Conservation (phyloP, 2,797 vertebrate species). For the Pipistrellus pipistrellus region DNA sequence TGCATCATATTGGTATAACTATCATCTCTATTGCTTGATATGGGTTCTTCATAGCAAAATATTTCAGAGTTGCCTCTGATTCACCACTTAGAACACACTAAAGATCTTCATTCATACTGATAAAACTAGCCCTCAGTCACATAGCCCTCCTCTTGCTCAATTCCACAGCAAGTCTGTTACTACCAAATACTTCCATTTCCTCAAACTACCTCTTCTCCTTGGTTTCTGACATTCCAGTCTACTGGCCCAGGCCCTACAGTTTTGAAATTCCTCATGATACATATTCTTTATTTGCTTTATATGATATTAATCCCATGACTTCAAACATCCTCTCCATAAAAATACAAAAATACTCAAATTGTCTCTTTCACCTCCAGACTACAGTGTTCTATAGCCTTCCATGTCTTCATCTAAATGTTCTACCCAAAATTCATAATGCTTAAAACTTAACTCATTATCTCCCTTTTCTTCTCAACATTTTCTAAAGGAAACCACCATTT, state of each 20-base stretch:
- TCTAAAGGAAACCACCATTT: neutral
- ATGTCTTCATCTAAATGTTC: neutral
- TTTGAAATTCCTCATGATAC: neutral
- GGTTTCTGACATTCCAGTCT: neutral
- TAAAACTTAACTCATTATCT: neutral
- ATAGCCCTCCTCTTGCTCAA: neutral
- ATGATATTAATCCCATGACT: neutral
- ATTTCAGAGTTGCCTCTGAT: slow-evolving; percentile 37
- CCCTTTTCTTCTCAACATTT: no score
- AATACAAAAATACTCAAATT: neutral
- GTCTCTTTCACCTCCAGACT: neutral
- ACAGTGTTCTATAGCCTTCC: neutral
- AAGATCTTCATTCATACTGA: neutral
- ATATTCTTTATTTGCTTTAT: neutral
- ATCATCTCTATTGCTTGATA: neutral
- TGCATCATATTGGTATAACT: neutral
- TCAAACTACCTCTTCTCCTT: neutral
- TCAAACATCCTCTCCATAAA: neutral
- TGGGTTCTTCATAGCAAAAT: neutral
- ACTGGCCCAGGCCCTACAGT: neutral
- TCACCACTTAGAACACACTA: neutral
- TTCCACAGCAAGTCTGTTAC: neutral
- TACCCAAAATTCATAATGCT: neutral
- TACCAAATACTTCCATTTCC: neutral
- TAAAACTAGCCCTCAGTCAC: neutral